phyloP scores from a whole-genome alignment of 30 jellyfish, hydroid and myxozoan species.

The Sanderia malayensis region DNA sequence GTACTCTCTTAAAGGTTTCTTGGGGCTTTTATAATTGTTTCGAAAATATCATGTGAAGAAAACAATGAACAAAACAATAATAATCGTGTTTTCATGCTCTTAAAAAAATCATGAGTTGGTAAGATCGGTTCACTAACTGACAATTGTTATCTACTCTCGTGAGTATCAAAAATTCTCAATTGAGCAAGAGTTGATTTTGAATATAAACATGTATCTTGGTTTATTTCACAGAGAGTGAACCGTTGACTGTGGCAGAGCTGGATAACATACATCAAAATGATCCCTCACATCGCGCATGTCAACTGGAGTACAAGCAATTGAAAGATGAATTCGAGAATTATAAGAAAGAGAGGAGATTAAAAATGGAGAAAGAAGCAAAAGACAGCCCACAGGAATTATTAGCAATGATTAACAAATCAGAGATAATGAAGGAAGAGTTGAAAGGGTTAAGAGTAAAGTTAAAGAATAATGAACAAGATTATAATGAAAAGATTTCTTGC shows the following conservation, averaged over 20 bases:
- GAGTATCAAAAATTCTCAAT: too few species aligned
- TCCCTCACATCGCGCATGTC: constrained; percentile 83
- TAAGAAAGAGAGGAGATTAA: constrained; percentile 27
- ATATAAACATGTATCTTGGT: too few species aligned
- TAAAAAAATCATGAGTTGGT: too few species aligned
- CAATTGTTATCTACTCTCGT: too few species aligned
- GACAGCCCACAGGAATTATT: constrained; percentile 37
- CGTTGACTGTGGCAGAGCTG: constrained; percentile 59
- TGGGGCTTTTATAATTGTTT: too few species aligned
- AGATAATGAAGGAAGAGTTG: constrained; percentile 38
- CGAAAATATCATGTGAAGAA: too few species aligned
- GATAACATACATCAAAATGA: constrained; percentile 77
- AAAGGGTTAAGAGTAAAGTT: constrained; percentile 12
- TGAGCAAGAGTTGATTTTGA: too few species aligned
- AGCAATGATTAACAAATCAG: constrained; percentile 41
- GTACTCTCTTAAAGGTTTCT: too few species aligned
- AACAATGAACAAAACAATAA: too few species aligned
- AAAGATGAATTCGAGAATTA: constrained; percentile 78
- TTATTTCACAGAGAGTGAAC: constrained; percentile 15
- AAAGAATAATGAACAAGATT: constrained; percentile 73
- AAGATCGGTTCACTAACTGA: too few species aligned
- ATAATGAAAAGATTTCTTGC: constrained; percentile 37
- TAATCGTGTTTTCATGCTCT: too few species aligned
- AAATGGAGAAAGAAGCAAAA: not conserved
- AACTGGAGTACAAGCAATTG: constrained; percentile 71